Evolutionary conservation across 2,113 vertebrate species (phyloP).

Genomic region (Macheiramphus alcinus): DNA sequence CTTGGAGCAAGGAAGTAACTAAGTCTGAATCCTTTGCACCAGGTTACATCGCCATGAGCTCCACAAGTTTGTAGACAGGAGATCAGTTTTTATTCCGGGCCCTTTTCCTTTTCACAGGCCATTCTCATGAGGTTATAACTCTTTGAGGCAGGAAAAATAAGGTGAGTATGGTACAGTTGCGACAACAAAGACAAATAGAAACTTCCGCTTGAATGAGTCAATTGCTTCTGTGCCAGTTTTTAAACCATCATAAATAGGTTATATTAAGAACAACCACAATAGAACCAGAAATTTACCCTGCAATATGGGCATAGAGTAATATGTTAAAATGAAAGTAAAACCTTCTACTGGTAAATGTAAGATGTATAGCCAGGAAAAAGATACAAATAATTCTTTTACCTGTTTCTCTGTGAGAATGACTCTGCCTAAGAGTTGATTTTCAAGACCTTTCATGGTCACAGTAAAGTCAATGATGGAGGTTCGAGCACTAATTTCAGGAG

Average conservation of each 20-base stretch:
- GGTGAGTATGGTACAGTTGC: not conserved
- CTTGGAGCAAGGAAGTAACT: not conserved
- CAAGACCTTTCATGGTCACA: slow-evolving; percentile 92
- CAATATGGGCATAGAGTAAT: not conserved
- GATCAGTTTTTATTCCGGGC: not conserved
- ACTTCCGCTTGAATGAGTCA: not conserved
- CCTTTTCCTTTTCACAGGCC: not conserved
- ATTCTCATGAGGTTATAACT: not conserved
- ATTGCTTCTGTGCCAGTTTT: not conserved
- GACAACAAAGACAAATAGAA: not conserved
- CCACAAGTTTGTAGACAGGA: not conserved
- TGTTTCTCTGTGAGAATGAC: slow-evolving; percentile 95
- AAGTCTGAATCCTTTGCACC: not conserved
- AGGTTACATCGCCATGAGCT: not conserved
- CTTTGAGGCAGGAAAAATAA: not conserved
- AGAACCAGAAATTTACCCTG: not conserved
- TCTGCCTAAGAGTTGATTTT: slow-evolving; percentile 93
- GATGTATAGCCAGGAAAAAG: not conserved
- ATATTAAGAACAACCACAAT: not conserved
- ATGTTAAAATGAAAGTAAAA: not conserved
- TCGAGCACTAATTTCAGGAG: slow-evolving; percentile 91
- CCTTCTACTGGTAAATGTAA: not conserved
- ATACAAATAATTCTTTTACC: slow-evolving; percentile 63
- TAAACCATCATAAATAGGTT: not conserved
- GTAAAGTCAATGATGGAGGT: slow-evolving; percentile 95